Conservation (phyloP, 2,888 invertebrate species). For the Chrysolina oricalcia region DNA sequence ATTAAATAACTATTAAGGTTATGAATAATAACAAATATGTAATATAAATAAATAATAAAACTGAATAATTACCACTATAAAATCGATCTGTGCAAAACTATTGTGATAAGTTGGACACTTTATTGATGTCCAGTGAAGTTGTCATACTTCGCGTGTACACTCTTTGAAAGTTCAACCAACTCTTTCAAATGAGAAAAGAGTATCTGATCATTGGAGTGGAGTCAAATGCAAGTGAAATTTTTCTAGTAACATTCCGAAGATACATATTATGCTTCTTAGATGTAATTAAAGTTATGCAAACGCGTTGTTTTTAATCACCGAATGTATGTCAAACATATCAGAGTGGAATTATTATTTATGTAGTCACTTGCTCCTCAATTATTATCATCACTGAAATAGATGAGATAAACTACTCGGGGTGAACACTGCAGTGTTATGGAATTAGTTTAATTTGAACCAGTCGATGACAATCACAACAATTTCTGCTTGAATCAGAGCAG, state of each 20-base stretch:
- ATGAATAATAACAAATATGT: too few relatives aligned
- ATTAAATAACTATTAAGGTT: too few relatives aligned
- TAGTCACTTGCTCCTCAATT: slow-evolving; percentile 4
- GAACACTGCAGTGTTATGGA: too few relatives aligned
- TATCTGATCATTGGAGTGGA: neutral
- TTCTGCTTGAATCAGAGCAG: neutral
- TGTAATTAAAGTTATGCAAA: slow-evolving; percentile 16
- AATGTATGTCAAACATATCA: slow-evolving; percentile 17
- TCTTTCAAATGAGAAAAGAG: neutral
- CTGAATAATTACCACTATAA: too few relatives aligned
- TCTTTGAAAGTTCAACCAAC: neutral
- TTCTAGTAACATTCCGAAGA: neutral
- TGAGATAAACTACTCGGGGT: slow-evolving; percentile 4
- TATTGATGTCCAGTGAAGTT: too few relatives aligned
- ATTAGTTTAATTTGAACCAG: neutral
- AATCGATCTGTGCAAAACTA: too few relatives aligned
- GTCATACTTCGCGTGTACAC: too few relatives aligned
- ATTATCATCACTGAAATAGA: slow-evolving; percentile 1
- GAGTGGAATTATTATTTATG: slow-evolving; percentile 11
- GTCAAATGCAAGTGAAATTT: neutral
- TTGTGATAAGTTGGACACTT: too few relatives aligned
- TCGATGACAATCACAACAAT: neutral
- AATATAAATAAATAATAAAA: too few relatives aligned
- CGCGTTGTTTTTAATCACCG: slow-evolving; percentile 13
- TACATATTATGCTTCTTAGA: neutral